Evolutionary conservation across 2,888 invertebrate genomes (phyloP).

Genomic region (Portevinia maculata): DNA sequence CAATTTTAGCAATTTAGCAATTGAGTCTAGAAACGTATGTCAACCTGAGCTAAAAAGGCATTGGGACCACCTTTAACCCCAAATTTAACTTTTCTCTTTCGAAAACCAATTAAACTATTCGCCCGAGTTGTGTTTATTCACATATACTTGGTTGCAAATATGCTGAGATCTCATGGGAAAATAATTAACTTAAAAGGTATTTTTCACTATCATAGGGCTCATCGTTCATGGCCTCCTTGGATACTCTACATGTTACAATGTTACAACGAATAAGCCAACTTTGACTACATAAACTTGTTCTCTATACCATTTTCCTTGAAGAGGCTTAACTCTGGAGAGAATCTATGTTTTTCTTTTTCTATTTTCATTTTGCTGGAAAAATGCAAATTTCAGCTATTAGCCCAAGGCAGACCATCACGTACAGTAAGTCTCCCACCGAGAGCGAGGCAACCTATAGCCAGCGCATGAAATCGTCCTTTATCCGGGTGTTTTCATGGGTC

Average conservation of each 20-base stretch:
- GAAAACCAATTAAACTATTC: no score
- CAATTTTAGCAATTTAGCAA: no score
- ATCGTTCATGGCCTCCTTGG: no score
- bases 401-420: slow-evolving; percentile 56
- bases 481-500: slow-evolving; percentile 16
- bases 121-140: no score
- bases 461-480: slow-evolving; percentile 23
- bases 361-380: slow-evolving; percentile 21
- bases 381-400: slow-evolving; percentile 69
- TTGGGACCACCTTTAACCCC: no score
- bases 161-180: no score
- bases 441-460: slow-evolving; percentile 32
- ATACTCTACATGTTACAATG: slow-evolving; percentile 6
- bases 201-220: no score
- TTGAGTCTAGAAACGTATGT: no score
- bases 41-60: no score
- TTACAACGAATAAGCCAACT: slow-evolving; percentile 46
- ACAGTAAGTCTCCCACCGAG: slow-evolving; percentile 38
- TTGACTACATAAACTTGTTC: slow-evolving; percentile 36
- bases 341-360: neutral
- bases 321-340: slow-evolving; percentile 28
- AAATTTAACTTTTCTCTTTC: no score
- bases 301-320: slow-evolving; percentile 14
- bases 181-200: no score
- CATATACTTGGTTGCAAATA: no score